Evolutionary conservation across 2,113 vertebrate species (phyloP).

Genomic region (Sarotherodon lohbergeri): DNA sequence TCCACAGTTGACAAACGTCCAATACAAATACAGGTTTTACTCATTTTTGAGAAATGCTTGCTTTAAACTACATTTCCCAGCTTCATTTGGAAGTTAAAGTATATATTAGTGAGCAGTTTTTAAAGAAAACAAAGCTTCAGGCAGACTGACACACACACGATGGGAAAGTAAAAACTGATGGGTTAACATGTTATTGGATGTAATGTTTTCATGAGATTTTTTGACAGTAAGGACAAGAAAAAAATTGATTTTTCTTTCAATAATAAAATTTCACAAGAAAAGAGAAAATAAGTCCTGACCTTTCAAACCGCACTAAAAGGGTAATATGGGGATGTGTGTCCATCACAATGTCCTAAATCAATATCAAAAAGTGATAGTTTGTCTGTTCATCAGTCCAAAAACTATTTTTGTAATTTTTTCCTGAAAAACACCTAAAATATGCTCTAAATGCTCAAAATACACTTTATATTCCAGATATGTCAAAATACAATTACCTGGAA

Average conservation of each 20-base stretch:
- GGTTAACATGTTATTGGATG: not conserved
- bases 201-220: not conserved
- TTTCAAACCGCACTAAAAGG: not conserved
- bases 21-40: not conserved
- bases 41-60: not conserved
- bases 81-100: not conserved
- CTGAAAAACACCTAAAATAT: not conserved
- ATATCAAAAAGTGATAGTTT: not conserved
- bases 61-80: not conserved
- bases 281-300: not conserved
- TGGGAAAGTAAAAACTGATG: not conserved
- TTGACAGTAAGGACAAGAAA: not conserved
- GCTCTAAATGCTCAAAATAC: not conserved
- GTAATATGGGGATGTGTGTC: not conserved
- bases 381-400: not conserved
- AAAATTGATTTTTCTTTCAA: not conserved
- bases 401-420: not conserved
- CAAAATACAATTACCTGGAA: not conserved
- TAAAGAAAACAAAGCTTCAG: not conserved
- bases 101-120: not conserved
- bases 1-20: not conserved
- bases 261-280: not conserved
- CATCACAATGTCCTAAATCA: not conserved
- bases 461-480: not conserved
- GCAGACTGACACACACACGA: not conserved